Conservation (phyloP, 1,140 invertebrate species). For the Aleiodes sp. region DNA sequence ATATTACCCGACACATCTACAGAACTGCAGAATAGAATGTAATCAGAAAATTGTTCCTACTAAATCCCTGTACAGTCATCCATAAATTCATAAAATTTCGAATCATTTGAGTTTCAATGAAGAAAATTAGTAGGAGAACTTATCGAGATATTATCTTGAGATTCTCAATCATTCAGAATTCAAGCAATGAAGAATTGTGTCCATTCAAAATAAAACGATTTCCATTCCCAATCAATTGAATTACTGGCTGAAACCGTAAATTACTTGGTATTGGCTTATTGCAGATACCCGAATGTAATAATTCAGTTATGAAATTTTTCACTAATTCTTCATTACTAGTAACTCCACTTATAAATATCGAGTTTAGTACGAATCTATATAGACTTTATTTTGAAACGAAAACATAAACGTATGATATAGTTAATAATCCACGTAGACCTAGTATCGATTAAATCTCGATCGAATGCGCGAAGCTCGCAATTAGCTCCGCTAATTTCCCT, state of each 20-base stretch:
- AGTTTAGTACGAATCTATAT: not conserved
- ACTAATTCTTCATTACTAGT: not conserved
- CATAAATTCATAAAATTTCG: not conserved
- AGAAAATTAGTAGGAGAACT: too few relatives aligned
- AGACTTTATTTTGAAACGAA: slow-evolving; percentile 18
- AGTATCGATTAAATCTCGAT: slow-evolving; percentile 56
- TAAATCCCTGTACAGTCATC: not conserved
- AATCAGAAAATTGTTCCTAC: not conserved
- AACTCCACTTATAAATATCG: not conserved
- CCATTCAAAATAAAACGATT: too few relatives aligned
- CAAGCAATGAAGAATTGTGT: too few relatives aligned
- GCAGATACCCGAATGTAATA: not conserved
- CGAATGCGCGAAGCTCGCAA: slow-evolving; percentile 34
- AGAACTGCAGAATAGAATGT: not conserved
- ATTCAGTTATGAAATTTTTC: not conserved
- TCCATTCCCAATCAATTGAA: not conserved
- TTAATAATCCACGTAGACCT: not conserved
- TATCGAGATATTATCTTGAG: too few relatives aligned
- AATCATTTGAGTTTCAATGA: too few relatives aligned
- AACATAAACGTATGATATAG: slow-evolving; percentile 2
- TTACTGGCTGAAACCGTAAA: not conserved
- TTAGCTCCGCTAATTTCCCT: slow-evolving; percentile 56
- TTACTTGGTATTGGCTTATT: too few relatives aligned
- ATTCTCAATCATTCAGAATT: too few relatives aligned
- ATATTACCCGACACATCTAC: slow-evolving; percentile 25